A percentile compares a stretch with the other conserved stretches of the same genome.
phyloP scores from a whole-genome alignment of 2,888 invertebrate species.

The Corythucha ciliata region DNA sequence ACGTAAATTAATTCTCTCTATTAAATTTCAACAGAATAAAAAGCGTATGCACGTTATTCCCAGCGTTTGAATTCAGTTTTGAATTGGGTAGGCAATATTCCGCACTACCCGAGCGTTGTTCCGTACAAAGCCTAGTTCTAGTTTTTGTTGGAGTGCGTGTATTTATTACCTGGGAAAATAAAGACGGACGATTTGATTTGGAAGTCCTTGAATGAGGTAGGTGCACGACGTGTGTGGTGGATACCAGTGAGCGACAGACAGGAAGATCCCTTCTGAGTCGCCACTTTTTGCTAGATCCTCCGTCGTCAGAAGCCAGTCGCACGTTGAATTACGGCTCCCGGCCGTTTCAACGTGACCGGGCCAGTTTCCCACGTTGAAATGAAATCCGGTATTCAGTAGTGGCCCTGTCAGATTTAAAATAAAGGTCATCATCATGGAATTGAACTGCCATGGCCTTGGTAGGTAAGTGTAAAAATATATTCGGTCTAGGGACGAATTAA shows the following conservation, averaged over 20 bases:
- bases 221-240: constrained; percentile 87
- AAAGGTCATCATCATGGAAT: too few species aligned
- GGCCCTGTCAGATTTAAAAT: constrained; percentile 51
- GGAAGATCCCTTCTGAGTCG: constrained; percentile 77
- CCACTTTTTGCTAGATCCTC: constrained; percentile 67
- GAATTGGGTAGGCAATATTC: too few species aligned
- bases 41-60: too few species aligned
- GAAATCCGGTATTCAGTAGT: constrained; percentile 82
- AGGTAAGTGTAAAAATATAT: too few species aligned
- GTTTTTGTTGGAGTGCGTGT: too few species aligned
- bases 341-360: constrained; percentile 86
- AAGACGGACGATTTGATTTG: constrained; percentile 76
- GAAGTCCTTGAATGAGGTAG: constrained; percentile 76
- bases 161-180: constrained; percentile 74
- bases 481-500: too few species aligned
- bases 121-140: too few species aligned
- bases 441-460: too few species aligned
- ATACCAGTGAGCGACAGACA: constrained; percentile 89
- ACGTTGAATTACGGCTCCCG: constrained; percentile 71
- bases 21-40: too few species aligned
- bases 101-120: too few species aligned
- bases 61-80: too few species aligned
- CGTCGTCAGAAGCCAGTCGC: constrained; percentile 80
- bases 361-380: constrained; percentile 91
- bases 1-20: too few species aligned